A percentile compares a stretch with the other conserved stretches of the same genome.
Evolutionary conservation across 2,113 vertebrate genomes (phyloP).

Genomic region (Etheostoma cragini): DNA sequence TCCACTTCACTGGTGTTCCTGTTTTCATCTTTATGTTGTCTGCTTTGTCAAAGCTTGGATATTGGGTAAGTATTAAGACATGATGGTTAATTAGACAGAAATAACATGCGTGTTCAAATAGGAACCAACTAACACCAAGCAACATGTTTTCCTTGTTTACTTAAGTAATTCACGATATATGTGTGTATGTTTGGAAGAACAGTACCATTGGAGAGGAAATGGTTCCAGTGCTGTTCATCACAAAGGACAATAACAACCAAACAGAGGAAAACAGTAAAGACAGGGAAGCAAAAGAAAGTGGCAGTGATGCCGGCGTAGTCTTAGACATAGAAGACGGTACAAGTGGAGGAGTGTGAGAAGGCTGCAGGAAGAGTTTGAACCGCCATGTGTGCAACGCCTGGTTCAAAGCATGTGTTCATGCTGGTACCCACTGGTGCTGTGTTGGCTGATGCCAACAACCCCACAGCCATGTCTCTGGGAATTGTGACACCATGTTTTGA

Average conservation of each 20-base stretch:
- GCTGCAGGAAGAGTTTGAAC: conserved; percentile 19
- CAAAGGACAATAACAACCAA: conserved; percentile 9
- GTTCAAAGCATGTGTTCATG: neutral
- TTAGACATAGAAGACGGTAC: neutral
- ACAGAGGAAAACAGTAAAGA: neutral
- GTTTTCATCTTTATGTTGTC: too few species aligned
- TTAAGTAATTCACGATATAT: too few species aligned
- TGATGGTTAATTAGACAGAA: too few species aligned
- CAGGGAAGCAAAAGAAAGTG: neutral
- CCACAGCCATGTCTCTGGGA: neutral
- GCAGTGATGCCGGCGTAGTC: neutral
- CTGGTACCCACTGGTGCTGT: conserved; percentile 2
- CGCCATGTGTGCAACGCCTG: neutral
- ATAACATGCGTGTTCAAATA: too few species aligned
- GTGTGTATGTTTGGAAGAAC: too few species aligned
- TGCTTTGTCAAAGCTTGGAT: too few species aligned
- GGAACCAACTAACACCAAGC: neutral
- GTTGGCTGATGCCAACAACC: conserved; percentile 1
- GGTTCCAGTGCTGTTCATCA: conserved; percentile 24
- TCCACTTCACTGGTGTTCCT: too few species aligned
- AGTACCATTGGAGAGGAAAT: neutral
- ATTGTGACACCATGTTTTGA: neutral
- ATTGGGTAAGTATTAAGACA: too few species aligned
- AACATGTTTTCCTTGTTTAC: neutral
- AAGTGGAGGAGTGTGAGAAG: neutral